These are phyloP conservation scores for Morpho helenor DNA, from an alignment of 2,888 invertebrate genomes.

Conservation along the genomic window DNA sequence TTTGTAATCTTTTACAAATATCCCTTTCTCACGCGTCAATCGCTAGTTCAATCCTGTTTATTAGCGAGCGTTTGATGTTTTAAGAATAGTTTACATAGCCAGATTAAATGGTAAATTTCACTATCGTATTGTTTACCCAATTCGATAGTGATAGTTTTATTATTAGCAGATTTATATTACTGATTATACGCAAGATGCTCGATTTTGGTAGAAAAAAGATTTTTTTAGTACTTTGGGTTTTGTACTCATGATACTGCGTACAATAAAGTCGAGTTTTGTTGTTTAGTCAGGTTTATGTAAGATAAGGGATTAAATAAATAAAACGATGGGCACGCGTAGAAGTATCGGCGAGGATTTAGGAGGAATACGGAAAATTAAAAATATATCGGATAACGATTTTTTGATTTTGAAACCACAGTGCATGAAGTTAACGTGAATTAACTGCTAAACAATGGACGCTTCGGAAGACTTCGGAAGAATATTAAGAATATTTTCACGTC, in stretches of 20 bases:
- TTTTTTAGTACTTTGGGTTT: neutral
- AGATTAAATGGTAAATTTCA: conserved; percentile 4
- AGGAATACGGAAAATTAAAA: no score
- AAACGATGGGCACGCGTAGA: no score
- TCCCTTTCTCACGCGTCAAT: conserved; percentile 25
- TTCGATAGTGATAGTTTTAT: neutral
- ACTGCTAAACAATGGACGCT: neutral
- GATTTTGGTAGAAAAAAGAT: neutral
- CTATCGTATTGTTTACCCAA: neutral
- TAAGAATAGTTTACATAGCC: conserved; percentile 3
- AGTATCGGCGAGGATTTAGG: no score
- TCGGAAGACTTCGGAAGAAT: neutral
- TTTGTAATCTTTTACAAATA: conserved; percentile 35
- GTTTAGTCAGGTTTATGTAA: no score
- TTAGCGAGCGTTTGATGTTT: conserved; percentile 5
- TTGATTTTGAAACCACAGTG: no score
- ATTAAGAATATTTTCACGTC: conserved; percentile 15
- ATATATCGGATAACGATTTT: no score
- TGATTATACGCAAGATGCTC: neutral
- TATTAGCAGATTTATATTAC: neutral
- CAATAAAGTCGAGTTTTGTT: neutral
- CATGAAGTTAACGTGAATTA: neutral
- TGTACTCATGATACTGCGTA: neutral
- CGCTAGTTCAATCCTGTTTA: conserved; percentile 10
- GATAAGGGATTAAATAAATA: no score